phyloP scores from a whole-genome alignment of 1,140 invertebrate species.

The Psix sp. region DNA sequence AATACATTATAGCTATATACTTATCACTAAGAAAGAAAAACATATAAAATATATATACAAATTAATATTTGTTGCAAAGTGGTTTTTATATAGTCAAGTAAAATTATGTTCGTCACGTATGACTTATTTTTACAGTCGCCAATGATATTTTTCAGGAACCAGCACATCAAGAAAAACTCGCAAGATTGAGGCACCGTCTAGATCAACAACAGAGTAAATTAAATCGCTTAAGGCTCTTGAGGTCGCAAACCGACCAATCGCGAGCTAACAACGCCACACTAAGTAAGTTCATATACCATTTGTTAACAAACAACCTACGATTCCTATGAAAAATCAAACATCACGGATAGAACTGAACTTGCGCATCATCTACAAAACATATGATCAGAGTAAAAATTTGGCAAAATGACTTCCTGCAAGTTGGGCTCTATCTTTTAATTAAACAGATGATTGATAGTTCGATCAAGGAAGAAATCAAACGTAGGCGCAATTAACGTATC shows the following conservation, averaged over 20 bases:
- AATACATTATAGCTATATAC: too few relatives aligned
- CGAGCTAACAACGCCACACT: conserved; percentile 93
- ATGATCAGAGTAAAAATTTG: too few relatives aligned
- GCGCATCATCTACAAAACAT: too few relatives aligned
- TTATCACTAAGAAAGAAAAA: too few relatives aligned
- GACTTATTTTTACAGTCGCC: conserved; percentile 2
- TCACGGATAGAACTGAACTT: too few relatives aligned
- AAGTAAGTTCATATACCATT: conserved; percentile 83
- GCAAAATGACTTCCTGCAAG: too few relatives aligned
- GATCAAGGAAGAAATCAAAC: background rate
- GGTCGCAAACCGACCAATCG: conserved; percentile 94
- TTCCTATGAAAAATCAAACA: too few relatives aligned
- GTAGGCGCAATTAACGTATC: background rate
- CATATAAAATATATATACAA: conserved; percentile 3
- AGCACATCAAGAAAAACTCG: conserved; percentile 91
- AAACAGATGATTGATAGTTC: background rate
- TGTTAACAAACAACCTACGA: too few relatives aligned
- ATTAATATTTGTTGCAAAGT: too few relatives aligned
- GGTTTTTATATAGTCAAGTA: too few relatives aligned
- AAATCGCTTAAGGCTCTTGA: conserved; percentile 89
- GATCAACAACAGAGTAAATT: conserved; percentile 96
- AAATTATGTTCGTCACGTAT: too few relatives aligned
- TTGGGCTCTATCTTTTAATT: background rate
- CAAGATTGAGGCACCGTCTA: conserved; percentile 91
- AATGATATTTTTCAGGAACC: conserved; percentile 78